Evolutionary conservation across 1,140 invertebrate genomes (phyloP).

Genomic region (Cydia strobilella): DNA sequence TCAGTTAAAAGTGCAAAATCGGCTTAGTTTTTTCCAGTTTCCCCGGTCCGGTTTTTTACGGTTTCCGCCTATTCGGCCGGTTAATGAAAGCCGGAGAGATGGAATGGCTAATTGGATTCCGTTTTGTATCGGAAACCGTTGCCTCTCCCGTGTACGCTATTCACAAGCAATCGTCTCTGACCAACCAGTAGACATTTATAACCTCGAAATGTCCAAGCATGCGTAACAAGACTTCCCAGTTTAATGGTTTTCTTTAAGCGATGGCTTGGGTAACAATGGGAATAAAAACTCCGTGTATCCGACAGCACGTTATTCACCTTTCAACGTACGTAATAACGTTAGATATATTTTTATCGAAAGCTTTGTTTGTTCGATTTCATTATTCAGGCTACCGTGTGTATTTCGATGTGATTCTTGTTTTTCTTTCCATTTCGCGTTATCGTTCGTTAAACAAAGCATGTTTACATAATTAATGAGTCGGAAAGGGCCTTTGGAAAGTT

Average conservation of each 20-base stretch:
- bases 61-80: constrained; percentile 57
- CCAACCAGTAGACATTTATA: background rate
- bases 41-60: constrained; percentile 54
- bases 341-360: constrained; percentile 18
- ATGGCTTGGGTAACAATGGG: background rate
- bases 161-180: background rate
- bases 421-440: background rate
- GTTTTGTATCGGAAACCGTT: constrained; percentile 62
- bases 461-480: constrained; percentile 4
- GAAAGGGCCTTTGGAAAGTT: constrained; percentile 13
- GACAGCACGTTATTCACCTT: constrained; percentile 22
- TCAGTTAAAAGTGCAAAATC: constrained; percentile 40
- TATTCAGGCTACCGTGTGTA: constrained; percentile 9
- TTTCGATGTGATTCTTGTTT: background rate
- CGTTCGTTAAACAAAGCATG: background rate
- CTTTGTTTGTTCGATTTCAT: constrained; percentile 12
- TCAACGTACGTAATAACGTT: constrained; percentile 8
- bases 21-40: constrained; percentile 52
- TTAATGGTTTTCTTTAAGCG: background rate
- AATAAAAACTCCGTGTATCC: background rate
- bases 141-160: constrained; percentile 45
- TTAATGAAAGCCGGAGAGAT: constrained; percentile 62
- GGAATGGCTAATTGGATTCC: constrained; percentile 70
- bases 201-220: background rate
- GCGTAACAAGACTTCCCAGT: background rate